These are phyloP conservation scores for Leptopilina myrica DNA, from an alignment of 2,888 invertebrate species.

Conservation along the genomic window DNA sequence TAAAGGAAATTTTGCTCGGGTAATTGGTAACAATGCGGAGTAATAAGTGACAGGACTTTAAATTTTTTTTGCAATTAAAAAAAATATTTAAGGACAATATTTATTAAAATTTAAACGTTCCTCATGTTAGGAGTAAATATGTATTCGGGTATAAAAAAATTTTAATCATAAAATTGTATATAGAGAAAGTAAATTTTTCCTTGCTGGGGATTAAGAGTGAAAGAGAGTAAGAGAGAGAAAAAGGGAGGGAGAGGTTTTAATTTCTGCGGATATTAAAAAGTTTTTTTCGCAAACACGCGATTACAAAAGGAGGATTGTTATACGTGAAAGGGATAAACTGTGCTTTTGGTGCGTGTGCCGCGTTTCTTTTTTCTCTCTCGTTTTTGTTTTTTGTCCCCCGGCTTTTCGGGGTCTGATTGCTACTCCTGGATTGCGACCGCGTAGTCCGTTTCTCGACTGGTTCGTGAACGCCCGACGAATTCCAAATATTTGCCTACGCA, in stretches of 20 bases:
- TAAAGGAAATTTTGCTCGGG: too few species aligned
- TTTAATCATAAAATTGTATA: not conserved
- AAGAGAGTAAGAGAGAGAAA: conserved; percentile 10
- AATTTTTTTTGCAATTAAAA: too few species aligned
- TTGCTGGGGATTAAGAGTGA: conserved; percentile 5
- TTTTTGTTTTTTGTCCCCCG: conserved; percentile 21
- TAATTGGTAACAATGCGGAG: too few species aligned
- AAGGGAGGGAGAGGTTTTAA: conserved; percentile 40
- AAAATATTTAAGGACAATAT: too few species aligned
- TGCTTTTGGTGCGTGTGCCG: conserved; percentile 35
- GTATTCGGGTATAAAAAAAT: not conserved
- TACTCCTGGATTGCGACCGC: conserved; percentile 44
- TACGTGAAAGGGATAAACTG: conserved; percentile 27
- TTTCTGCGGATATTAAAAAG: conserved; percentile 52
- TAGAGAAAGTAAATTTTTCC: not conserved
- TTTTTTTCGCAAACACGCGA: conserved; percentile 16
- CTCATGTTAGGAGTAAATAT: not conserved
- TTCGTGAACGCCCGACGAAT: conserved; percentile 57
- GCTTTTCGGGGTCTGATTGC: conserved; percentile 49
- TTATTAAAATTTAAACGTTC: not conserved
- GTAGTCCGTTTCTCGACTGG: conserved; percentile 46
- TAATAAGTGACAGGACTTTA: too few species aligned
- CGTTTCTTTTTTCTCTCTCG: conserved; percentile 36
- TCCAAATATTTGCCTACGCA: conserved; percentile 64
- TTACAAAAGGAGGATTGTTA: conserved; percentile 18